These are phyloP conservation scores for Hymenochirus boettgeri DNA, from an alignment of 2,113 vertebrate species.

Conservation along the genomic window DNA sequence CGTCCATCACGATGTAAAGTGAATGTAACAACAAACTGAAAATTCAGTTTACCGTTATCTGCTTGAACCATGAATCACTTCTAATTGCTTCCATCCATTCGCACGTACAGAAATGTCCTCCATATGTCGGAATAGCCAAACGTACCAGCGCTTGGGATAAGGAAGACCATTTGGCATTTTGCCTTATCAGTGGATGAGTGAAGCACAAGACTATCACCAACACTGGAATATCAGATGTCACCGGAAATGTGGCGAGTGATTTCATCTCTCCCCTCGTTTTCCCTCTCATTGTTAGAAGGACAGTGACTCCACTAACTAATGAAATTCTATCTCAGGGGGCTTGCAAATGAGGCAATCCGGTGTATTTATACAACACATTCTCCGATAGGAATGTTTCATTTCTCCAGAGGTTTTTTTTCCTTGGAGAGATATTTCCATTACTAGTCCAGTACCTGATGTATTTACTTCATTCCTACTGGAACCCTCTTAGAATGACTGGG, in stretches of 20 bases:
- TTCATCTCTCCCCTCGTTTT: not conserved
- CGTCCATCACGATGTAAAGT: too few relatives aligned
- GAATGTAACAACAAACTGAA: too few relatives aligned
- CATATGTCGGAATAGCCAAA: conserved; percentile 10
- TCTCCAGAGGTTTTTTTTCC: conserved; percentile 17
- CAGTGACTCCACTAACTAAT: conserved; percentile 24
- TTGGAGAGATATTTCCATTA: conserved; percentile 2
- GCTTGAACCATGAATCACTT: conserved; percentile 20
- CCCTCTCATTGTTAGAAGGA: conserved; percentile 22
- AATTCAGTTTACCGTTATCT: conserved; percentile 18
- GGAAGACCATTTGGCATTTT: not conserved
- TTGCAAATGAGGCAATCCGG: too few relatives aligned
- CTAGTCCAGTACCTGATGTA: too few relatives aligned
- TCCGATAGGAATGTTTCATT: conserved; percentile 9
- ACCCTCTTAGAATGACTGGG: too few relatives aligned
- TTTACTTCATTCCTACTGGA: too few relatives aligned
- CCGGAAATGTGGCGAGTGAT: conserved; percentile 10
- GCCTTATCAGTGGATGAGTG: conserved; percentile 15
- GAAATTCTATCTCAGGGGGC: conserved; percentile 10
- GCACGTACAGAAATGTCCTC: conserved; percentile 22
- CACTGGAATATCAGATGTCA: conserved; percentile 12
- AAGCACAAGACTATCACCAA: conserved; percentile 11
- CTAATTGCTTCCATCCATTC: conserved; percentile 37
- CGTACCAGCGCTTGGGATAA: too few relatives aligned
- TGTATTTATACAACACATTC: conserved; percentile 16